phyloP scores from a whole-genome alignment of 2,113 vertebrate genomes.

The Macrotis lagotis region DNA sequence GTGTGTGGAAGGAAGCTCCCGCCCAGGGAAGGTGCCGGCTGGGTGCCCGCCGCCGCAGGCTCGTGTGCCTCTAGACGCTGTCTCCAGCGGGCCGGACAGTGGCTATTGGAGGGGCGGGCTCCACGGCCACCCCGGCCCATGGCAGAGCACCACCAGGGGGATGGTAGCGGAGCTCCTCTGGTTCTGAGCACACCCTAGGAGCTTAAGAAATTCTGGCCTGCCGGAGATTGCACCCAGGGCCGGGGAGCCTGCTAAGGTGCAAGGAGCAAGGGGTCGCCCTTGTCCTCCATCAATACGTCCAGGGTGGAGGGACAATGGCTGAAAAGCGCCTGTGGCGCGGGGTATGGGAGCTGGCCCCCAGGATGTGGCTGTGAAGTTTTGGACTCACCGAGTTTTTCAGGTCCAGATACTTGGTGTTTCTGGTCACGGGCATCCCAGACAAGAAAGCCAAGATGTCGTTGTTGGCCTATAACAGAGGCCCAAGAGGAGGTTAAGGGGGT shows the following conservation, averaged over 20 bases:
- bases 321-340: neutral
- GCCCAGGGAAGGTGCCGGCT: neutral
- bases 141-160: too few relatives aligned
- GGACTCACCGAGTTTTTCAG: slow-evolving; percentile 95
- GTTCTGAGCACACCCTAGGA: neutral
- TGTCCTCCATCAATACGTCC: neutral
- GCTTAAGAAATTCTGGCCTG: neutral
- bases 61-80: neutral
- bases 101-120: too few relatives aligned
- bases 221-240: too few relatives aligned
- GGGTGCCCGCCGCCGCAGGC: neutral
- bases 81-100: neutral
- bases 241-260: too few relatives aligned
- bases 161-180: neutral
- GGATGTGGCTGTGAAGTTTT: neutral
- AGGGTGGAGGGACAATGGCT: neutral
- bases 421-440: slow-evolving; percentile 98
- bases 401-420: slow-evolving; percentile 97
- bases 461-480: slow-evolving; percentile 89
- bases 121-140: too few relatives aligned
- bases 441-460: slow-evolving; percentile 98
- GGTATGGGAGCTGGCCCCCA: neutral
- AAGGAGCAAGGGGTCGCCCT: neutral
- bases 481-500: neutral
- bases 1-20: neutral